Percentiles rank a stretch among this genome's conserved stretches.
Evolutionary conservation across 2,797 vertebrate species (phyloP).

Genomic region (Merluccius polli): DNA sequence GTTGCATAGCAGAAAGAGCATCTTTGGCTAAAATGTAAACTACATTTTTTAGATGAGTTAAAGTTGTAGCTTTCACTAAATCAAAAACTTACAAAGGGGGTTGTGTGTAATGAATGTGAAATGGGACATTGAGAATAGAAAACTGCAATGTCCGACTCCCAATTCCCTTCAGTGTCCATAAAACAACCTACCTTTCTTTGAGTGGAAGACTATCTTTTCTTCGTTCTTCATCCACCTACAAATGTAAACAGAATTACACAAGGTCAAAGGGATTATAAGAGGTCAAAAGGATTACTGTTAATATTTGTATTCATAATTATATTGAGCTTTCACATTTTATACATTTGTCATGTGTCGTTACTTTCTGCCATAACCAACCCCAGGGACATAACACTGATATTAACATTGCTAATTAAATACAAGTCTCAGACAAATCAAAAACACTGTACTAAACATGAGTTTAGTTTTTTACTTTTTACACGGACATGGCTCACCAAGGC

Average conservation of each 20-base stretch:
- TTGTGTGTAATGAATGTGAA: background rate
- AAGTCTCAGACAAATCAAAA: background rate
- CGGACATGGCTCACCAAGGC: background rate
- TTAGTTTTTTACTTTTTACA: background rate
- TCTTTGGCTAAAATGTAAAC: background rate
- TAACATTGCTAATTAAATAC: background rate
- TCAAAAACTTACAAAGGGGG: background rate
- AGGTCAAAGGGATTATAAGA: background rate
- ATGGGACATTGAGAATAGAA: background rate
- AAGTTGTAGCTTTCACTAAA: background rate
- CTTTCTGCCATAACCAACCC: background rate
- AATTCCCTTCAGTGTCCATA: background rate
- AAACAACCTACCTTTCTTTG: conserved; percentile 81
- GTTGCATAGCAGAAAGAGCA: background rate
- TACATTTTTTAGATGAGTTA: background rate
- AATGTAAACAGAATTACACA: conserved; percentile 24
- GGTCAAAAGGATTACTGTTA: background rate
- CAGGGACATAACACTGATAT: background rate
- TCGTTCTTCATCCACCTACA: conserved; percentile 85
- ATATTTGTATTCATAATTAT: background rate
- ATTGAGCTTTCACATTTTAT: background rate
- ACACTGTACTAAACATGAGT: background rate
- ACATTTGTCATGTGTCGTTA: background rate
- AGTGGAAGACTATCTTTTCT: conserved; percentile 81
- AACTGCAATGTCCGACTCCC: background rate